phyloP scores from a whole-genome alignment of 37 sponge, comb jelly and placozoan genomes.

The Tethya wilhelma region DNA sequence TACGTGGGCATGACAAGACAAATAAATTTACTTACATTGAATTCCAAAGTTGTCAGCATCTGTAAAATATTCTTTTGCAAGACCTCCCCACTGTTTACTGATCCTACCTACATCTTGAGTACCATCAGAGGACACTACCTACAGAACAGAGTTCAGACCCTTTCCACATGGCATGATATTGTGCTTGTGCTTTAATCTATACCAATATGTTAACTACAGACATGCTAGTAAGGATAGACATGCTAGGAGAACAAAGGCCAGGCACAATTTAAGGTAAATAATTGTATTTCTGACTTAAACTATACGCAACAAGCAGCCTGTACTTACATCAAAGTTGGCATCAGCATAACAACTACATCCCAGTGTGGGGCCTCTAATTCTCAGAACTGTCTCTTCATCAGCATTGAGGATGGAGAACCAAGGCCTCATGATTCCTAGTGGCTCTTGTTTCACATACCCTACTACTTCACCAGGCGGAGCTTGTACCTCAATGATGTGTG shows the following conservation, averaged over 20 bases:
- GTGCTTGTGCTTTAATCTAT: too few relatives aligned
- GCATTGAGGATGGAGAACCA: slow-evolving; percentile 77
- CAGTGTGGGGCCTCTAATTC: slow-evolving; percentile 75
- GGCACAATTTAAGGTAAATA: background rate
- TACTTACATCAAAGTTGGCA: slow-evolving; percentile 71
- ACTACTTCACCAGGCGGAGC: slow-evolving; percentile 84
- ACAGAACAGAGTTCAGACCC: too few relatives aligned
- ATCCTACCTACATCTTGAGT: slow-evolving; percentile 82
- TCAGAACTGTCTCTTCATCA: slow-evolving; percentile 69
- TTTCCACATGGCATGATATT: too few relatives aligned
- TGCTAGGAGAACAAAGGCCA: background rate
- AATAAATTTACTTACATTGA: slow-evolving; percentile 53
- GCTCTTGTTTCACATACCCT: slow-evolving; percentile 87
- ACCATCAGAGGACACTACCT: slow-evolving; percentile 73
- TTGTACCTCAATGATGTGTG: slow-evolving; percentile 85
- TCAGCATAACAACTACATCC: slow-evolving; percentile 74
- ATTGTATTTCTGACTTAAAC: slow-evolving; percentile 69
- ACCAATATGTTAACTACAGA: too few relatives aligned
- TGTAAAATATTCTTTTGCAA: slow-evolving; percentile 91
- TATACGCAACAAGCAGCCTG: background rate
- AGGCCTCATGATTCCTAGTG: slow-evolving; percentile 56
- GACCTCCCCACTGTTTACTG: slow-evolving; percentile 93
- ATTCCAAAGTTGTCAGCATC: slow-evolving; percentile 99
- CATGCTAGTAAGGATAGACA: background rate
- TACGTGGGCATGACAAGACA: background rate